phyloP scores from a whole-genome alignment of 1,140 invertebrate genomes.

The Chionoecetes opilio region DNA sequence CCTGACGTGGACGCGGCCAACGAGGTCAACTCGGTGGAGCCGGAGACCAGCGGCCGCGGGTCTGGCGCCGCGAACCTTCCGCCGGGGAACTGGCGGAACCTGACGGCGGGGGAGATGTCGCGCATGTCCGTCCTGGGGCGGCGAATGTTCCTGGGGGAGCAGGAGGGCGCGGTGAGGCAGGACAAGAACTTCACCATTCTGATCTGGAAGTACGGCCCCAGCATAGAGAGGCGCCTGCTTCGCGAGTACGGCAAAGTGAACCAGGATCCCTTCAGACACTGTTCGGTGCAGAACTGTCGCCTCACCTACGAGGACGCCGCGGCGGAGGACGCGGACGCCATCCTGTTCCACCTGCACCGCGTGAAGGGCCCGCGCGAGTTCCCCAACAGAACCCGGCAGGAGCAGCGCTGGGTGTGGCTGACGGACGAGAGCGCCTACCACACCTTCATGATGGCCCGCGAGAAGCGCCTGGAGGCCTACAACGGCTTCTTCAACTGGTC shows the following conservation, averaged over 20 bases:
- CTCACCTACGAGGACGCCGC: slow-evolving; percentile 84
- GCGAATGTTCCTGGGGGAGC: slow-evolving; percentile 76
- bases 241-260: slow-evolving; percentile 72
- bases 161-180: slow-evolving; percentile 57
- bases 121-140: slow-evolving; percentile 77
- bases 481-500: slow-evolving; percentile 89
- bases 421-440: slow-evolving; percentile 87
- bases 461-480: slow-evolving; percentile 84
- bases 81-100: slow-evolving; percentile 63
- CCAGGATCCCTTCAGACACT: slow-evolving; percentile 85
- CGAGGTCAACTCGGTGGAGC: slow-evolving; percentile 70
- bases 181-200: slow-evolving; percentile 81
- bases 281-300: slow-evolving; percentile 86
- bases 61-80: background rate
- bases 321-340: slow-evolving; percentile 85
- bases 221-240: slow-evolving; percentile 81
- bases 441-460: slow-evolving; percentile 84
- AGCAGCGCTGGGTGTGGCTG: slow-evolving; percentile 87
- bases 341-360: slow-evolving; percentile 86
- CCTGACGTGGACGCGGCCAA: slow-evolving; percentile 64
- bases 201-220: slow-evolving; percentile 81
- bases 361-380: slow-evolving; percentile 83
- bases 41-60: slow-evolving; percentile 19
- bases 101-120: slow-evolving; percentile 51
- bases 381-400: slow-evolving; percentile 82